Conservation (phyloP, 2,888 invertebrate genomes). For the Alloscopus bannaensis region DNA sequence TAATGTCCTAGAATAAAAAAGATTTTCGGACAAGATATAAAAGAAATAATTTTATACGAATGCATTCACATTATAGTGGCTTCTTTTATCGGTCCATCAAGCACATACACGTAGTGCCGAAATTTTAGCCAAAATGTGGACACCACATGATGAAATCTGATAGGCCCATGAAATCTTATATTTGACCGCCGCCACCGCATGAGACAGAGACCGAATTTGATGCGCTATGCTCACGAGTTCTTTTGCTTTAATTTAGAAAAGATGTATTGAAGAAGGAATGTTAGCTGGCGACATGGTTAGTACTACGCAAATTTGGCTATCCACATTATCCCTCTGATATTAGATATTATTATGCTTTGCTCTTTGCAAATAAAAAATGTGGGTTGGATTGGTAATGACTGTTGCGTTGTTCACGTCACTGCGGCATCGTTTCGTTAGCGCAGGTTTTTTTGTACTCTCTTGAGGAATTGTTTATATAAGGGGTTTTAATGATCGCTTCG, state of each 20-base stretch:
- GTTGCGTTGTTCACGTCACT: neutral
- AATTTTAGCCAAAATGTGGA: neutral
- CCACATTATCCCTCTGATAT: too few relatives aligned
- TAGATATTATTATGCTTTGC: too few relatives aligned
- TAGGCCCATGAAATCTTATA: conserved; percentile 30
- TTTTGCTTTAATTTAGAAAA: too few relatives aligned
- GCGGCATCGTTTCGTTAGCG: neutral
- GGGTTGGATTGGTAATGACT: neutral
- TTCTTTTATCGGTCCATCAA: conserved; percentile 22
- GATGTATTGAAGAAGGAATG: conserved; percentile 14
- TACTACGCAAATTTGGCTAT: too few relatives aligned
- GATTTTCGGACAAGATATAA: too few relatives aligned
- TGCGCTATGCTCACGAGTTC: too few relatives aligned
- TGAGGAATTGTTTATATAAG: conserved; percentile 49
- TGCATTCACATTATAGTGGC: conserved; percentile 18
- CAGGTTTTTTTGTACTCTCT: conserved; percentile 2
- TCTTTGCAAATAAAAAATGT: conserved; percentile 7
- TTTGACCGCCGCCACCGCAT: conserved; percentile 32
- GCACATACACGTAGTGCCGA: neutral
- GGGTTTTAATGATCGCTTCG: conserved; percentile 18
- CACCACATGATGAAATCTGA: neutral
- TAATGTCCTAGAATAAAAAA: too few relatives aligned
- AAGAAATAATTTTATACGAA: too few relatives aligned
- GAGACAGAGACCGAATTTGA: too few relatives aligned
- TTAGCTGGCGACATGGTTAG: too few relatives aligned